Evolutionary conservation across 2,113 vertebrate genomes (phyloP).

Genomic region (Cyrtonyx montezumae): DNA sequence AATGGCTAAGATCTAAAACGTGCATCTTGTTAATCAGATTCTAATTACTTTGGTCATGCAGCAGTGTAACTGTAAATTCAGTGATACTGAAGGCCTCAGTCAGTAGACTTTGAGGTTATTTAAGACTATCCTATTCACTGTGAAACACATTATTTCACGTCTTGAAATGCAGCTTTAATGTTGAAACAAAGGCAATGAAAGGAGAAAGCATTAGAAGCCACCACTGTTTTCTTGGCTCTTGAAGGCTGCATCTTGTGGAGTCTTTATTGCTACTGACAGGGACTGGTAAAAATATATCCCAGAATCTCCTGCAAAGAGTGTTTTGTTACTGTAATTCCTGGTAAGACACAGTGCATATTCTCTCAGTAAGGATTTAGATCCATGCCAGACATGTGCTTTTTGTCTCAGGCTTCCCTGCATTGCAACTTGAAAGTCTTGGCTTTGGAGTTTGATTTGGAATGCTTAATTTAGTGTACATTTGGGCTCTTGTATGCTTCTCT

Average conservation of each 20-base stretch:
- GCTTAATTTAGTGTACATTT: neutral
- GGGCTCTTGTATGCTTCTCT: neutral
- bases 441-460: neutral
- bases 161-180: neutral
- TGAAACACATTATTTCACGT: neutral
- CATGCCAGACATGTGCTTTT: neutral
- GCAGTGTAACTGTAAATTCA: neutral
- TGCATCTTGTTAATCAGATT: neutral
- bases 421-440: slow-evolving; percentile 3
- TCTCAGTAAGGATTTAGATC: slow-evolving; percentile 2
- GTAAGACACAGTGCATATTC: slow-evolving; percentile 12
- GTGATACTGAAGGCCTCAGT: neutral
- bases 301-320: slow-evolving; percentile 1
- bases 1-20: neutral
- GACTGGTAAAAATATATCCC: neutral
- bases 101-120: neutral
- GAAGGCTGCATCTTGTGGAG: neutral
- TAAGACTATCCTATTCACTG: neutral
- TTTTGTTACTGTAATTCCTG: neutral
- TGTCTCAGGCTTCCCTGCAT: slow-evolving; percentile 6
- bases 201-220: neutral
- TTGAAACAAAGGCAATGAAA: neutral
- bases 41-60: neutral
- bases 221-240: slow-evolving; percentile 6
- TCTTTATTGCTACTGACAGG: slow-evolving; percentile 32